Evolutionary conservation across 2,888 invertebrate species (phyloP).

Genomic region (Pheosia gnoma): DNA sequence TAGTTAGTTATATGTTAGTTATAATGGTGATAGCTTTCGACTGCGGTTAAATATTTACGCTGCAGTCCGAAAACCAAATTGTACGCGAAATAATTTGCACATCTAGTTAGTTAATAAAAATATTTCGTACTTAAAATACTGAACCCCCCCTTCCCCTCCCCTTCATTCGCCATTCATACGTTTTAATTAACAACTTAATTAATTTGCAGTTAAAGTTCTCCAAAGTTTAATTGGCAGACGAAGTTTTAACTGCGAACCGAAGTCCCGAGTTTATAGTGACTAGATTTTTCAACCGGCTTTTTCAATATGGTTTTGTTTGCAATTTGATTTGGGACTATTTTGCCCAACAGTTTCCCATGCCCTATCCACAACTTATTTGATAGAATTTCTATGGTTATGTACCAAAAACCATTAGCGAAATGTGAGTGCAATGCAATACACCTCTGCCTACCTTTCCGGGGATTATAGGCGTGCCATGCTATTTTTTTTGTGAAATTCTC

Average conservation of each 20-base stretch:
- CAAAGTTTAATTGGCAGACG: slow-evolving; percentile 21
- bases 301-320: not conserved
- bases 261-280: not conserved
- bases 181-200: slow-evolving; percentile 37
- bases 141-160: no score
- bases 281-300: not conserved
- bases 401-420: no score
- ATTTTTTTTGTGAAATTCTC: no score
- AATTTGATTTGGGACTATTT: not conserved
- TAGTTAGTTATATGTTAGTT: no score
- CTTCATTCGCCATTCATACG: slow-evolving; percentile 28
- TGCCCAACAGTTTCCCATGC: no score
- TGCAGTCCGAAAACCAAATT: not conserved
- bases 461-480: no score
- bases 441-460: no score
- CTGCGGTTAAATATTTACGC: not conserved
- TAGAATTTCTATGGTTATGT: no score
- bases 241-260: not conserved
- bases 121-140: slow-evolving; percentile 21
- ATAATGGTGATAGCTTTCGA: no score
- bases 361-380: no score
- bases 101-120: not conserved
- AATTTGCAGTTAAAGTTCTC: slow-evolving; percentile 33
- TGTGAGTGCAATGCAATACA: no score
- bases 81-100: not conserved